Base-by-base conservation (phyloP, 2,888 invertebrate genomes). In the Eustalomyia histrio region DNA sequence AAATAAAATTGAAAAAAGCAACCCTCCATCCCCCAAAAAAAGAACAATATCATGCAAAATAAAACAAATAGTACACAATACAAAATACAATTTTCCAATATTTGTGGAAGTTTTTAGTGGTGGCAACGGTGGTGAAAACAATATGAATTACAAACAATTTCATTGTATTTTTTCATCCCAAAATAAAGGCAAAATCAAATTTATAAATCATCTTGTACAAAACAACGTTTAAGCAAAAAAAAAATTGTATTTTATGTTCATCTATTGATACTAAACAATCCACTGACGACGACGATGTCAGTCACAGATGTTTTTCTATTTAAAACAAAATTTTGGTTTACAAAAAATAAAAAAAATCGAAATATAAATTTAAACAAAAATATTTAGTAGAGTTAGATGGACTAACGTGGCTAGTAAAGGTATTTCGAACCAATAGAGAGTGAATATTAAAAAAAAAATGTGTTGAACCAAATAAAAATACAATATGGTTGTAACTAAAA, bases 171-270 rank as follows among this genome's bases (percentile, higher is more conserved):
- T 12, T 47, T 47, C 43, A 47, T 47, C 43, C 43, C 43, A 47
- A n/a, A n/a, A 47, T 47, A 68, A 68, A 24, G 61, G 47, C 12
- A 75, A 43, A 68, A 68, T 75, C 68, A 68, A 75, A 68, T 63
- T 68, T 68, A 61, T 68, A 75, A 75, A 75, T 68, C 75, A 75
- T 68, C 52, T 67, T 75, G 60, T 16, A 35, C 58, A 68, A 60
- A 53, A 61, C n/a, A 64, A 53, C 16, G 55, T 35, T 72, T 60
- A 58, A 65, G 50, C 52, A 24, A 67, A 24, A 60, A 73, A 55
- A 50, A 73, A n/a, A 47, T 5, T n/a, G 43, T n/a, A 47, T 47
- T 14, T 47, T 47, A 47, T 47, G 43, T 39, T 39, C 39, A 39
- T 39, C 39, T 39, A 39, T 47, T 47, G 43, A 47, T 39, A 39